Evolutionary conservation across 1,140 invertebrate species (phyloP).

Genomic region (Hypothenemus hampei): DNA sequence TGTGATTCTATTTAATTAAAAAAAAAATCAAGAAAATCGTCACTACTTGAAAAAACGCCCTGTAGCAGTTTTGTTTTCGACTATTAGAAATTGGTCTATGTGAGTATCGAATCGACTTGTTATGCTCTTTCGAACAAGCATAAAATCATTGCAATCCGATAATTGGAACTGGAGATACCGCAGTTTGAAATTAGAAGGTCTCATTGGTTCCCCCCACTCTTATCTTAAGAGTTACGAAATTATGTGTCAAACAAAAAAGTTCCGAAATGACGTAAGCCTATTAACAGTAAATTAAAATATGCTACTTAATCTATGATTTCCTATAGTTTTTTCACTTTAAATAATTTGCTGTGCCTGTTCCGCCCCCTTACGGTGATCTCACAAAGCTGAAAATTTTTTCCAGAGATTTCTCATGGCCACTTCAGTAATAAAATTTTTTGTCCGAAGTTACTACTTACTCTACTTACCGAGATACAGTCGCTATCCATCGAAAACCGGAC

Average conservation of each 20-base stretch:
- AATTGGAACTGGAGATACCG: neutral
- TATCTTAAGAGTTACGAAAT: neutral
- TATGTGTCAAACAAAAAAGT: neutral
- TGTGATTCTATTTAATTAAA: neutral
- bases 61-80: no score
- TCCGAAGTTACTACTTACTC: no score
- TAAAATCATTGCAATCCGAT: neutral
- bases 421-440: no score
- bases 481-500: no score
- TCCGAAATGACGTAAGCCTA: neutral
- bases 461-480: no score
- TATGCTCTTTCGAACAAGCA: neutral
- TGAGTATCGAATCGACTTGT: neutral
- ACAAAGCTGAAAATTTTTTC: no score
- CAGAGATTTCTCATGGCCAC: no score
- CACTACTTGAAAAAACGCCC: neutral
- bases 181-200: neutral
- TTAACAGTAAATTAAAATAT: neutral
- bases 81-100: neutral
- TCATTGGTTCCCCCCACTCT: neutral
- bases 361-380: no score
- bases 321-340: neutral
- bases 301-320: neutral
- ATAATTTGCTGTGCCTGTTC: neutral
- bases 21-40: neutral